phyloP scores from a whole-genome alignment of 2,113 vertebrate species.

The Tauraco erythrolophus region DNA sequence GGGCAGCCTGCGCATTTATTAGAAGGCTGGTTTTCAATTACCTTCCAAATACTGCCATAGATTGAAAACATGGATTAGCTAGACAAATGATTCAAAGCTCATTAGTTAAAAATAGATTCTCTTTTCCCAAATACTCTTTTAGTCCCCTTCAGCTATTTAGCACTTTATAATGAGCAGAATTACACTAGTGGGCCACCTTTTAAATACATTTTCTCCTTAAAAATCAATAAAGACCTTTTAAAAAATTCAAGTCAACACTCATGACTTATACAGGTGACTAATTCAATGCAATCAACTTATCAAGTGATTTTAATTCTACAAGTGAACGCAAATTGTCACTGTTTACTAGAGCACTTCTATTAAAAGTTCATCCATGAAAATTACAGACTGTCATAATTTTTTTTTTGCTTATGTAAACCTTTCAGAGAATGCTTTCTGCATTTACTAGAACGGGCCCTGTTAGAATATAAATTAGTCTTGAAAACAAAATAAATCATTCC shows the following conservation, averaged over 20 bases:
- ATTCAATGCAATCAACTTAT: conserved; percentile 49
- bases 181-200: conserved; percentile 36
- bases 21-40: conserved; percentile 58
- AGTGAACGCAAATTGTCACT: conserved; percentile 45
- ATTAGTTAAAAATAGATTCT: conserved; percentile 74
- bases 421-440: conserved; percentile 45
- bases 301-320: conserved; percentile 68
- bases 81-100: conserved; percentile 60
- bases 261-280: conserved; percentile 67
- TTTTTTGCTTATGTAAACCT: conserved; percentile 56
- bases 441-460: conserved; percentile 26
- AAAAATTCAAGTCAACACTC: conserved; percentile 60
- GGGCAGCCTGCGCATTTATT: neutral
- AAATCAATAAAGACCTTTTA: conserved; percentile 73
- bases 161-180: conserved; percentile 67
- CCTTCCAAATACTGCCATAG: conserved; percentile 3
- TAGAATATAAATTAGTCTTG: conserved; percentile 52
- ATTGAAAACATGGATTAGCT: conserved; percentile 49
- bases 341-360: conserved; percentile 41
- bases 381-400: conserved; percentile 49
- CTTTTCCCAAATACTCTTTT: conserved; percentile 56
- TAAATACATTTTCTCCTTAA: conserved; percentile 62
- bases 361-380: conserved; percentile 67
- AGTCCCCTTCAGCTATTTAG: conserved; percentile 68
- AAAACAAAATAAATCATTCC: conserved; percentile 55